Evolutionary conservation across 2,797 vertebrate species (phyloP), one percentile per base, ranked within the genome.

Genomic region (Micrastur ruficollis): DNA sequence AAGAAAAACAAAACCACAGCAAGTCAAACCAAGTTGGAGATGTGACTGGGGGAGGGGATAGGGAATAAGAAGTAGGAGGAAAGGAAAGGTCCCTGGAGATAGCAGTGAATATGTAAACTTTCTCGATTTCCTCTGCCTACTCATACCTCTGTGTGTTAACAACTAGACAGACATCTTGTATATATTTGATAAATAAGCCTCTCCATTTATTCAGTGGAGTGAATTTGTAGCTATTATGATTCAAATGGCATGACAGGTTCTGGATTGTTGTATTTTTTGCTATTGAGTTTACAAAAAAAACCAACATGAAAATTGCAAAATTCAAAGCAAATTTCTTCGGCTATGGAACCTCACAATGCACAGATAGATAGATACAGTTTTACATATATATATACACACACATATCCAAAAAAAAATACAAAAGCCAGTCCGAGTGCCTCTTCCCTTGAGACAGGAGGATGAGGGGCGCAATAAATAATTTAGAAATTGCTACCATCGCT

Each of bases 221-320:
- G 98, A 98, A 98, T 98, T 98, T 98, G 98, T 97, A 97, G 97
- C 98, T 98, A 98, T 98, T 98, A 98, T 98, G 97, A 98, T 98
- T 98, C 98, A 98, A 98, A 98, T 98, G 97, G 97, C 97, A 97
- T 97, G 98, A 97, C 98, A 97, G 97, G 98, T 97, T 98, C 96
- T 93, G 91, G 94, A 94, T 98, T 97, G 97, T 97, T 96, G 94
- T 97, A 80, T 96, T 96, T 96, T 95, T 88, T 91, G 93, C 97
- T 98, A 95, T 94, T 91, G 94, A 97, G 96, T 97, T 97, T 90
- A 95, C 75, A 89, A 96, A 96, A 96, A 82, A 95, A 81, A 91
- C 9, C 95, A 71, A 88, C 90, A 86, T 61, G 86, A 96, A 97
- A 96, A 96, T 89, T 90, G 92, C 62, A 58, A 97, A 97, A 97